Percentiles rank a stretch among this genome's conserved stretches.
phyloP scores from a whole-genome alignment of 2,888 invertebrate genomes.

The Leucoptera coffeella region DNA sequence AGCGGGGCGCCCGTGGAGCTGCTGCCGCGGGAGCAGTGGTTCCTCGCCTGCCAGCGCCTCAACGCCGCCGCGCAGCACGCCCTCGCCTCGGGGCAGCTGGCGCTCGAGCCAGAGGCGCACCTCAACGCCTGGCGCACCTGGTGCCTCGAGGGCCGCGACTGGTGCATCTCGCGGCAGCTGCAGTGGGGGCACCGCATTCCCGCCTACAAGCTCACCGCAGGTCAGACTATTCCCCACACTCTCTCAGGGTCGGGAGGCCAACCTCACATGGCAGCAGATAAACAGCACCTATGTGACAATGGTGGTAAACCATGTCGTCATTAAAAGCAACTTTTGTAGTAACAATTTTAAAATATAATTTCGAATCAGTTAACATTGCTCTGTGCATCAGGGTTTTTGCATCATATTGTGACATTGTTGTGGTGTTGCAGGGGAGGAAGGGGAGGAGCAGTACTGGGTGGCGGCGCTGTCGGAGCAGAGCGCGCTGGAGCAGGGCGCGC shows the following conservation, averaged over 20 bases:
- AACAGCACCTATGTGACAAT: no score
- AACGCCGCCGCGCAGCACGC: slow-evolving; percentile 62
- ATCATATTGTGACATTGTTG: no score
- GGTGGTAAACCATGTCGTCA: no score
- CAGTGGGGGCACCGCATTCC: slow-evolving; percentile 99
- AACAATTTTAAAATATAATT: no score
- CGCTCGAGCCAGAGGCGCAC: slow-evolving; percentile 66
- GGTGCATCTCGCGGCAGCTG: slow-evolving; percentile 94
- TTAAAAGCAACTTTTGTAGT: no score
- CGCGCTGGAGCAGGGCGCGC: slow-evolving; percentile 52
- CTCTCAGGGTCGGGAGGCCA: no score
- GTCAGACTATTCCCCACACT: no score
- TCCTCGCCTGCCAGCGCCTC: slow-evolving; percentile 69
- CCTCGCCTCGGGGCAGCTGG: slow-evolving; percentile 60
- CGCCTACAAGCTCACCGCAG: slow-evolving; percentile 59
- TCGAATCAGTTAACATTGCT: no score
- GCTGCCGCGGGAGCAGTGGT: slow-evolving; percentile 90
- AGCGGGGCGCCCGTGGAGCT: slow-evolving; percentile 89
- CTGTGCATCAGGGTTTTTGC: no score
- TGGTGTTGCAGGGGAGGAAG: no score
- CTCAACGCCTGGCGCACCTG: slow-evolving; percentile 72
- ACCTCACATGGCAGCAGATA: no score
- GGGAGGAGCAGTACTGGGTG: slow-evolving; percentile 61
- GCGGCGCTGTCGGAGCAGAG: slow-evolving; percentile 60
- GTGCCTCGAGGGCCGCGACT: slow-evolving; percentile 72